Percentiles rank a stretch among this genome's conserved stretches.
phyloP scores from a whole-genome alignment of 2,888 invertebrate species.

The Heliconius sara region DNA sequence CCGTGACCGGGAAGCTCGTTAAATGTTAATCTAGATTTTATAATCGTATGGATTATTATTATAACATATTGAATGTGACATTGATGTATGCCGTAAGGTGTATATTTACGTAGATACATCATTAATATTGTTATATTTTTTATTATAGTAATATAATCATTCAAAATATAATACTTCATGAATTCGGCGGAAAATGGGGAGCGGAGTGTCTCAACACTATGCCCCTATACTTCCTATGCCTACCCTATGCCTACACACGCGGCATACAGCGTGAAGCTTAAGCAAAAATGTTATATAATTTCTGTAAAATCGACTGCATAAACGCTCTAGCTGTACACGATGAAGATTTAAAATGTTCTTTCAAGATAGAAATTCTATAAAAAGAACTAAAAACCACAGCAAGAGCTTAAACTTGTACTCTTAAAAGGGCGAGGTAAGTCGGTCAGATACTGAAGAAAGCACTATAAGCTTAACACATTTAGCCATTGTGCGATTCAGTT shows the following conservation, averaged over 20 bases:
- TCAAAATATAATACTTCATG: no score
- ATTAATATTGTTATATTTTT: not conserved
- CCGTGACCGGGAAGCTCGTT: slow-evolving; percentile 37
- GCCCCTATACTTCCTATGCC: no score
- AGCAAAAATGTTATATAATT: not conserved
- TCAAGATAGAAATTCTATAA: slow-evolving; percentile 24
- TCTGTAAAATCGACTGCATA: not conserved
- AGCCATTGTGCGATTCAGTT: slow-evolving; percentile 56
- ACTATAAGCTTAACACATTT: slow-evolving; percentile 59
- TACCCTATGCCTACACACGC: no score
- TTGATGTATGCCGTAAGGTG: not conserved
- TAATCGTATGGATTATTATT: slow-evolving; percentile 31
- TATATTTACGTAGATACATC: not conserved
- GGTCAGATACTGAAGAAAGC: slow-evolving; percentile 51
- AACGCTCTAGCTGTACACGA: not conserved
- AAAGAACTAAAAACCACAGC: slow-evolving; percentile 36
- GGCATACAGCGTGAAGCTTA: no score
- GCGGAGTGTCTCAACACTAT: no score
- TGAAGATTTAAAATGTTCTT: not conserved
- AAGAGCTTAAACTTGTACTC: slow-evolving; percentile 44
- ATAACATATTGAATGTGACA: slow-evolving; percentile 3
- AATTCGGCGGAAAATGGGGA: no score
- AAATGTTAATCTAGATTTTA: slow-evolving; percentile 39
- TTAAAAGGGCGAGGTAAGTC: slow-evolving; percentile 43
- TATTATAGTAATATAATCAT: no score